A percentile compares a stretch with the other conserved stretches of the same genome.
Conservation (phyloP, 2,113 vertebrate genomes). For the Embiotoca jacksoni region DNA sequence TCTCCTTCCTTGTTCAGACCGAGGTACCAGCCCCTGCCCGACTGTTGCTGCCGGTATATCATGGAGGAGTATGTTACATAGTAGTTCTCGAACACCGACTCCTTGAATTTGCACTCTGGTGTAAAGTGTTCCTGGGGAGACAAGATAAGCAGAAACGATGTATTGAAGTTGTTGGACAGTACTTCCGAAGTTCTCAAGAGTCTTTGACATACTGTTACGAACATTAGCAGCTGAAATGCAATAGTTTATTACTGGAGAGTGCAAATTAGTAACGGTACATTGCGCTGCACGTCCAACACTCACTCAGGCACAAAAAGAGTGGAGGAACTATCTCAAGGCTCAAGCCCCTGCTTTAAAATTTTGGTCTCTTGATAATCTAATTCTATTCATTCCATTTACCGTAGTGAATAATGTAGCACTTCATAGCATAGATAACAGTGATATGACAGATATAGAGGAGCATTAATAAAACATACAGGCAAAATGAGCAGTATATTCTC, state of each 20-base stretch:
- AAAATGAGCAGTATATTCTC: slow-evolving; percentile 59
- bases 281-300: background rate
- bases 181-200: slow-evolving; percentile 28
- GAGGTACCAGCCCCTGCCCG: slow-evolving; percentile 97
- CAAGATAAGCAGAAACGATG: slow-evolving; percentile 34
- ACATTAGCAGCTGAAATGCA: slow-evolving; percentile 37
- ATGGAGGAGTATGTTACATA: slow-evolving; percentile 99
- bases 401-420: slow-evolving; percentile 66
- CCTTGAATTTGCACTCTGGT: slow-evolving; percentile 99
- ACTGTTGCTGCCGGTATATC: slow-evolving; percentile 99
- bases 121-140: slow-evolving; percentile 96
- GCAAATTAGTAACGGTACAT: slow-evolving; percentile 23
- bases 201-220: slow-evolving; percentile 30
- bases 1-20: slow-evolving; percentile 99
- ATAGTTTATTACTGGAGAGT: slow-evolving; percentile 44
- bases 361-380: slow-evolving; percentile 42
- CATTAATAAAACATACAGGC: slow-evolving; percentile 72
- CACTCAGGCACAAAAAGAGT: background rate
- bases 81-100: slow-evolving; percentile 99
- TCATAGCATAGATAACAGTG: slow-evolving; percentile 55
- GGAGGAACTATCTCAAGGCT: slow-evolving; percentile 9
- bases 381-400: slow-evolving; percentile 60
- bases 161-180: slow-evolving; percentile 28
- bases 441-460: slow-evolving; percentile 58
- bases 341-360: slow-evolving; percentile 1